A percentile compares a stretch with the other conserved stretches of the same genome.
Evolutionary conservation across 2,113 vertebrate species (phyloP).

Genomic region (Podocnemis expansa): DNA sequence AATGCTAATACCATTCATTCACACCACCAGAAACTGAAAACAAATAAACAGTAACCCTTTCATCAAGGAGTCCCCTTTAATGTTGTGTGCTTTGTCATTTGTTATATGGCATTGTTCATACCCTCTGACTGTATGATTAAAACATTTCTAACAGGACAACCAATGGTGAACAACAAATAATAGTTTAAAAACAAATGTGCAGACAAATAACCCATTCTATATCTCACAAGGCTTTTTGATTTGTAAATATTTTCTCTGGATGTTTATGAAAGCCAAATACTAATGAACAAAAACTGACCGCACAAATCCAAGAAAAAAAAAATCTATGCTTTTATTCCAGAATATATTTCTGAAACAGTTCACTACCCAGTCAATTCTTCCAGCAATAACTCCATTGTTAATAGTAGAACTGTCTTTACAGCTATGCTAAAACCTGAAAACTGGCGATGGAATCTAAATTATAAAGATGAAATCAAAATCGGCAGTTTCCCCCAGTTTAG

Average conservation of each 20-base stretch:
- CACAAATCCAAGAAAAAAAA: neutral
- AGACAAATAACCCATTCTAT: neutral
- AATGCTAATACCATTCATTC: conserved; percentile 11
- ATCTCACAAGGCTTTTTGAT: neutral
- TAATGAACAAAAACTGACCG: neutral
- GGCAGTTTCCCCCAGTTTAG: neutral
- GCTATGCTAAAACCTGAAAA: neutral
- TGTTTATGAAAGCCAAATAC: neutral
- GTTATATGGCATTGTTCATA: neutral
- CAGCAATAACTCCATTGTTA: neutral
- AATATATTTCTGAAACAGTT: neutral
- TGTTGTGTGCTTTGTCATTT: conserved; percentile 12
- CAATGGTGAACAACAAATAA: neutral
- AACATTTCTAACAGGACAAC: neutral
- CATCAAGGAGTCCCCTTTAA: neutral
- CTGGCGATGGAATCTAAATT: neutral
- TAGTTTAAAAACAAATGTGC: neutral
- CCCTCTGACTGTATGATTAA: neutral
- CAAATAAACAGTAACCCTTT: conserved; percentile 12
- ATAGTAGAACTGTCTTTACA: neutral
- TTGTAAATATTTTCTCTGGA: neutral
- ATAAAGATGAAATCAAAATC: neutral
- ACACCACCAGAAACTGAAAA: conserved; percentile 34
- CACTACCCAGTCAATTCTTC: neutral
- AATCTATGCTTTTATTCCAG: neutral